These are phyloP conservation scores for Leptinotarsa juncta DNA, from an alignment of 2,888 invertebrate genomes.

Conservation along the genomic window DNA sequence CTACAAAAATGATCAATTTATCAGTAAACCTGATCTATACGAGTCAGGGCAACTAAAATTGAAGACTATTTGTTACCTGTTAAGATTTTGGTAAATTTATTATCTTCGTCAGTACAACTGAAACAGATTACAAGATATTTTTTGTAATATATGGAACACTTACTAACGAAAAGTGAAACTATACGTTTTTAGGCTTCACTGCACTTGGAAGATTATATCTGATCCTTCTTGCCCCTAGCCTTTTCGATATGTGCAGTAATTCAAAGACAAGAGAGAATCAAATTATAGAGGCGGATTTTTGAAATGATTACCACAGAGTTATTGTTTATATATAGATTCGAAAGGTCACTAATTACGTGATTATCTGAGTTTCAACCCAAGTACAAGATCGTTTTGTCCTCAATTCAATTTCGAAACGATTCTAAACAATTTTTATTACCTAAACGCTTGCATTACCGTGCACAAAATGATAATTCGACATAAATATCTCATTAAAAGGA, in stretches of 20 bases:
- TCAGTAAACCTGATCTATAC: too few species aligned
- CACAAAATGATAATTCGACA: constrained; percentile 9
- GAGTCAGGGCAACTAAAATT: too few species aligned
- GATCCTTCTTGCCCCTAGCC: background rate
- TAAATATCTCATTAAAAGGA: constrained; percentile 13
- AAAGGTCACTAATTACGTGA: constrained; percentile 8
- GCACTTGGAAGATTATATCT: background rate
- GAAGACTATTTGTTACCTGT: too few species aligned
- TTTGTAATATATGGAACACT: too few species aligned
- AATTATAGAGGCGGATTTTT: background rate
- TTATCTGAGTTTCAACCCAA: constrained; percentile 4
- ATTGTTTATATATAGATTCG: constrained; percentile 1
- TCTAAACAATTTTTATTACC: constrained; percentile 14
- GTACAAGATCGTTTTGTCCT: constrained; percentile 12
- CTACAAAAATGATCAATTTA: too few species aligned
- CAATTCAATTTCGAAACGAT: constrained; percentile 8
- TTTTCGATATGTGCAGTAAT: background rate
- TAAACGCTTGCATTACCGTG: constrained; percentile 1
- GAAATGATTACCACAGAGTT: background rate
- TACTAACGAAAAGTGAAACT: background rate
- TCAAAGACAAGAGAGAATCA: background rate
- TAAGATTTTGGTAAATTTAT: too few species aligned
- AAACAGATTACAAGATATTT: too few species aligned
- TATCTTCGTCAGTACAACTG: too few species aligned
- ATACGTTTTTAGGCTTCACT: background rate